Evolutionary conservation across 1,140 invertebrate genomes (phyloP), one percentile per base, ranked within the genome.

Genomic region (Ceratina australensis): DNA sequence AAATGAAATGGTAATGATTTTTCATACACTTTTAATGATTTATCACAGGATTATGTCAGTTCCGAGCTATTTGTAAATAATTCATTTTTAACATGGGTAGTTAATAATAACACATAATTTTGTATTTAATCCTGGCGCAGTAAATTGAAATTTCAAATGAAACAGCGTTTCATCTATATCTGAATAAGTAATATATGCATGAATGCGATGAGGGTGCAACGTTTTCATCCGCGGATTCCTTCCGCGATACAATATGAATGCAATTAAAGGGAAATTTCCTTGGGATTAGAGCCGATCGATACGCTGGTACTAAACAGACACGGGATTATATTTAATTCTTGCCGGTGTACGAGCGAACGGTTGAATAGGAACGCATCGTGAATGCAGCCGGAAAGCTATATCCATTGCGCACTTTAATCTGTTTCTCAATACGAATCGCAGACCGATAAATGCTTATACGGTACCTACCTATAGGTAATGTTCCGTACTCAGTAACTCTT

Each of bases 311-410:
- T 28, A 13, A n/a, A 20, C 42, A n/a, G 60, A 16, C 24, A 20
- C 56, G 74, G 56, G 47, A 61, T 74, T 71, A 77, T 71, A 63
- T 71, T 71, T 77, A 71, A 61, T 77, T 63, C 59, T 20, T 13
- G n/a, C 10, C n/a, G 22, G 64, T 15, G 24, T 10, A n/a, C 7
- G 52, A 3, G 12, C 24, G 1, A 24, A 3, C 47, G 5, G 66
- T 16, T 54, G 49, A 71, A 71, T 69, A 24, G 67, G 61, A 61
- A 47, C 47, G 54, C 20, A 13, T 10, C 22, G 0, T 20, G 73
- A 69, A 60, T 42, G 42, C 54, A 8, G 15, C 20, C 65, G 65
- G 22, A 26, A 33, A 67, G 52, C 65, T 26, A 13, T 63, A 60
- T 63, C 47, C 74, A 49, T 52, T 20, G 47, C 57, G 12, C 15